Evolutionary conservation across 2,888 invertebrate genomes (phyloP).

Genomic region (Tubiluchus corallicola): DNA sequence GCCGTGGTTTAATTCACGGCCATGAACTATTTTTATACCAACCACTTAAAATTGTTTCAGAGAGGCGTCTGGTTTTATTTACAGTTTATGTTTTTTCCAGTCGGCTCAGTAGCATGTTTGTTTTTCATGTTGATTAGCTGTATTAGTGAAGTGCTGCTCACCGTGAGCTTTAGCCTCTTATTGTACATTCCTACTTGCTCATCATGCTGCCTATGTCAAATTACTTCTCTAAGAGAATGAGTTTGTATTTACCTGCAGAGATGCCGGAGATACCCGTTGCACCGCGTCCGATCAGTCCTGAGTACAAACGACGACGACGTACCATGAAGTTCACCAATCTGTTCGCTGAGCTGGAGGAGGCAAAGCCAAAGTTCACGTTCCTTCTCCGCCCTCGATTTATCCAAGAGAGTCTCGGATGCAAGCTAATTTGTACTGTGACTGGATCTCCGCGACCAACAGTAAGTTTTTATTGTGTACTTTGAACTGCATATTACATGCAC

Average conservation of each 20-base stretch:
- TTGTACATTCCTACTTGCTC: conserved; percentile 32
- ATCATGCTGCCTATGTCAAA: not conserved
- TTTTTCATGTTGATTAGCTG: too few species aligned
- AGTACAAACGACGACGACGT: not conserved
- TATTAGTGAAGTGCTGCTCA: too few species aligned
- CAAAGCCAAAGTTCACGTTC: conserved; percentile 93
- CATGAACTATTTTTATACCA: too few species aligned
- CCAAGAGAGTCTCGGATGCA: conserved; percentile 79
- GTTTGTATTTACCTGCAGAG: conserved; percentile 1
- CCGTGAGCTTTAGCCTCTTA: conserved; percentile 56
- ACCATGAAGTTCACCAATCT: not conserved
- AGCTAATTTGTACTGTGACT: conserved; percentile 84
- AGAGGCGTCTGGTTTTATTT: too few species aligned
- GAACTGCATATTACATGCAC: too few species aligned
- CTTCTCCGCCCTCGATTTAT: conserved; percentile 92
- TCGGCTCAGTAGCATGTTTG: too few species aligned
- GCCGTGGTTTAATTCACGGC: too few species aligned
- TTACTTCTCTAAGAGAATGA: not conserved
- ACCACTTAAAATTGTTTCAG: too few species aligned
- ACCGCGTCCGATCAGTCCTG: not conserved
- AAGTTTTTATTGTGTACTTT: too few species aligned
- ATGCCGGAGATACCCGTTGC: not conserved
- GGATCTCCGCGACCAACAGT: conserved; percentile 88
- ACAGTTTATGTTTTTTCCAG: too few species aligned
- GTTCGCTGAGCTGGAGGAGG: not conserved